Evolutionary conservation across 2,797 vertebrate genomes (phyloP), one percentile per base, ranked within the genome.

Genomic region (Argyrosomus regius): DNA sequence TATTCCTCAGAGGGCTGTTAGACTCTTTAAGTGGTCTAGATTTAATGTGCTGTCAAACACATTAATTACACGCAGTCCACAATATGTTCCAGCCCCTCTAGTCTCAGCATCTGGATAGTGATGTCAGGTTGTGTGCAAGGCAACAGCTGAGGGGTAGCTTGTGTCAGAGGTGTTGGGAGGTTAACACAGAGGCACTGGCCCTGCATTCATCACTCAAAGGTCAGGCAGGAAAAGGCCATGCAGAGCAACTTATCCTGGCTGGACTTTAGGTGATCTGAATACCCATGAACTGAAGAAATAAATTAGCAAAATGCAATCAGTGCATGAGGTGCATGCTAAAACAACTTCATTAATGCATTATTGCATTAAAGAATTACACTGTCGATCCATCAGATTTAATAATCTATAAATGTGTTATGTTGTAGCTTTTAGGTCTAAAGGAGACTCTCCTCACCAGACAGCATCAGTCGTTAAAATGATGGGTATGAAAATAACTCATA

Each of bases 201-300:
- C 52, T 39, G 85, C 75, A 87, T 90, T 78, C 88, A 89, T 91
- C 84, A 90, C 62, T n/a, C 60, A 89, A 91, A 91, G 83, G 88
- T 85, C 84, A 86, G 77, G 28, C 28, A 8, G 46, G 66, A 66
- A 89, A 89, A 91, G 81, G 84, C 84, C 77, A 76, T 50, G 20
- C 45, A 16, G 41, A 71, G 77, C 69, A 87, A 80, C 81, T 82
- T 58, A 84, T 83, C 52, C 46, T 62, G 86, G 67, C 74, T 63
- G 67, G 68, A 85, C 56, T 46, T 73, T 80, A 84, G 81, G 77
- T 88, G 69, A 81, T 78, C 54, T 67, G 80, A 89, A 84, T 81
- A 67, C 73, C 35, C 73, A 76, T 28, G 74, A 88, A 80, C 56
- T 2, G 50, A 35, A 13, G 46, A 59, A 68, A 9, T 41, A n/a